Evolutionary conservation across 1,140 invertebrate genomes (phyloP).

Genomic region (Pseudachorutes palmiensis): DNA sequence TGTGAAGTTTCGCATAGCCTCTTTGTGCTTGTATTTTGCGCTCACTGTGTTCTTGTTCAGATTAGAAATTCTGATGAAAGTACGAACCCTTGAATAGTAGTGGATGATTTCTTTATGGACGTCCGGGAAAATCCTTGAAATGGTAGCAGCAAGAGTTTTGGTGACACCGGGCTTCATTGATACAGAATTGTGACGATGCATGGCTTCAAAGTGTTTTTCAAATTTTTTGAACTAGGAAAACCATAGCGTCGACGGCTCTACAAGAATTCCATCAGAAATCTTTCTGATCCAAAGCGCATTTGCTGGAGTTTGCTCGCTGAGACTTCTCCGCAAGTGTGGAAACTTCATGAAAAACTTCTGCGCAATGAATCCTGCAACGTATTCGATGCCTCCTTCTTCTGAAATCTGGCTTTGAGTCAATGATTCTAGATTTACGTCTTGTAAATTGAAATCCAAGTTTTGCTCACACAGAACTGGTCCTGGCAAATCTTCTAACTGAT

Average conservation of each 20-base stretch:
- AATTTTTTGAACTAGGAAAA: conserved; percentile 1
- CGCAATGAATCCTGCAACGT: conserved; percentile 15
- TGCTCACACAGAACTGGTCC: too few relatives aligned
- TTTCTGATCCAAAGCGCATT: background rate
- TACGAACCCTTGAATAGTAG: background rate
- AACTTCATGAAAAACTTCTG: conserved; percentile 7
- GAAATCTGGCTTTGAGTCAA: background rate
- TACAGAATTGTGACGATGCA: background rate
- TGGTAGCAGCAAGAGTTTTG: background rate
- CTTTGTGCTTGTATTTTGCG: background rate
- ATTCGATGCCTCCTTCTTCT: conserved; percentile 9
- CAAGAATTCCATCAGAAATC: background rate
- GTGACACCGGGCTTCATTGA: background rate
- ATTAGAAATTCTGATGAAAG: background rate
- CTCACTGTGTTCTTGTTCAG: background rate
- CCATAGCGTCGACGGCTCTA: conserved; percentile 10
- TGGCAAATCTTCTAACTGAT: background rate
- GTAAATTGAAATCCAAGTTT: background rate
- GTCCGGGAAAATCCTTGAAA: background rate
- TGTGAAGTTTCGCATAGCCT: background rate
- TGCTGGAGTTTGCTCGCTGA: background rate
- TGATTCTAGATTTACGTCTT: background rate
- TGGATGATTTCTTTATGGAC: background rate
- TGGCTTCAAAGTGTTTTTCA: background rate
- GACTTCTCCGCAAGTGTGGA: background rate